Percentiles rank a stretch among this genome's conserved stretches.
phyloP scores from a whole-genome alignment of 2,888 invertebrate genomes.

The Eupithecia pulchellata region DNA sequence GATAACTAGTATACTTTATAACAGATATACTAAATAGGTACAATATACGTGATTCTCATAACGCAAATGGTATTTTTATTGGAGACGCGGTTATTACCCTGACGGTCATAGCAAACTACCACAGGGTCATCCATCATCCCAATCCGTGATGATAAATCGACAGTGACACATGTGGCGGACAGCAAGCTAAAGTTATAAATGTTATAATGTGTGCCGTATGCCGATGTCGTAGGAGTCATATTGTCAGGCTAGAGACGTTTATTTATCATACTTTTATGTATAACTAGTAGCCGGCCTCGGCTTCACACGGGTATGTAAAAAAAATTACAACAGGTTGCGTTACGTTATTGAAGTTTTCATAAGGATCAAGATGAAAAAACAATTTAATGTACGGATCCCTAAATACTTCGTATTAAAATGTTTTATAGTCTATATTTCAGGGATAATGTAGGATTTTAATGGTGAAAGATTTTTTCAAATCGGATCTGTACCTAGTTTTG shows the following conservation, averaged over 20 bases:
- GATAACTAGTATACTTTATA: not conserved
- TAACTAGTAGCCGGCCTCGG: no score
- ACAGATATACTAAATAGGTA: not conserved
- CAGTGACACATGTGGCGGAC: conserved; percentile 37
- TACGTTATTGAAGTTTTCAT: no score
- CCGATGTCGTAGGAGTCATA: conserved; percentile 18
- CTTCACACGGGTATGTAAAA: no score
- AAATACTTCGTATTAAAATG: no score
- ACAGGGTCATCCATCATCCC: conserved; percentile 42
- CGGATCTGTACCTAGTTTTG: no score
- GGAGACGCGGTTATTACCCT: conserved; percentile 29
- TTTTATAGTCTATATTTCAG: no score
- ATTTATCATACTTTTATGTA: not conserved
- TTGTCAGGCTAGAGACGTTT: not conserved
- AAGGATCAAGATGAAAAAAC: no score
- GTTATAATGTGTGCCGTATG: conserved; percentile 14
- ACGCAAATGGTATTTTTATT: conserved; percentile 30
- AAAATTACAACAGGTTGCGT: no score
- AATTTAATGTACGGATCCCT: no score
- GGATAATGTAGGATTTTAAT: no score
- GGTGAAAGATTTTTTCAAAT: no score
- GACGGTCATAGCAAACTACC: conserved; percentile 30
- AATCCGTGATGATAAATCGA: conserved; percentile 35
- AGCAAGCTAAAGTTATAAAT: conserved; percentile 3
- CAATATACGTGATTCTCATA: conserved; percentile 14